Conservation (phyloP, 1,140 invertebrate genomes). For the Drosophila ironensis region DNA sequence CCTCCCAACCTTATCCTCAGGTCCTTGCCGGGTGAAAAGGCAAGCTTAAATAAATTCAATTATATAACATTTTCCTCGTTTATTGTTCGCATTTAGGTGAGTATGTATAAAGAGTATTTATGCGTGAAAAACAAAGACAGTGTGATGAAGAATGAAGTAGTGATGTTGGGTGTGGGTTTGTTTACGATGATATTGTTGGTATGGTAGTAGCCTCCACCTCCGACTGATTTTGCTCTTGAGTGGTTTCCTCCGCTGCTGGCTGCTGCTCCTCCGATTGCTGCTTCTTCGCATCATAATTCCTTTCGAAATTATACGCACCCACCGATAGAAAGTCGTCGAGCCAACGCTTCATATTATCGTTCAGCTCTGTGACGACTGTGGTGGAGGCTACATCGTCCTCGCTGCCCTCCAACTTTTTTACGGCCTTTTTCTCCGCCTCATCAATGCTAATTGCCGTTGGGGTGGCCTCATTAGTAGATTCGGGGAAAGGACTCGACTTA, state of each 20-base stretch:
- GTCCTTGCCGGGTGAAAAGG: slow-evolving; percentile 64
- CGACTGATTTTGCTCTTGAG: slow-evolving; percentile 19
- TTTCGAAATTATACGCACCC: slow-evolving; percentile 77
- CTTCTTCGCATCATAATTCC: slow-evolving; percentile 48
- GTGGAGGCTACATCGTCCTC: slow-evolving; percentile 23
- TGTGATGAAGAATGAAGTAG: slow-evolving; percentile 2
- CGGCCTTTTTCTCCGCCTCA: slow-evolving; percentile 40
- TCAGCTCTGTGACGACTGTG: slow-evolving; percentile 58
- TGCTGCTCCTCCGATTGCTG: slow-evolving; percentile 17
- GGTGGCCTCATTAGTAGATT: slow-evolving; percentile 55
- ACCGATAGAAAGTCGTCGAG: slow-evolving; percentile 77
- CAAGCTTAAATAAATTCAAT: slow-evolving; percentile 79
- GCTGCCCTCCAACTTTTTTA: not conserved
- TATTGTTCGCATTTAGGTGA: slow-evolving; percentile 69
- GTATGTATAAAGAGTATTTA: slow-evolving; percentile 60
- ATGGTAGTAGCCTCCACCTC: slow-evolving; percentile 40
- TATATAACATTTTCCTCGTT: slow-evolving; percentile 78
- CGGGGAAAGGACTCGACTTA: slow-evolving; percentile 11
- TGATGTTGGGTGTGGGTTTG: slow-evolving; percentile 17
- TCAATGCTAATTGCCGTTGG: slow-evolving; percentile 65
- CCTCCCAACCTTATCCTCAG: not conserved
- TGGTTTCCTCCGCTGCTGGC: slow-evolving; percentile 19
- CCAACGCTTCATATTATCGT: slow-evolving; percentile 79
- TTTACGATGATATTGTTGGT: slow-evolving; percentile 53
- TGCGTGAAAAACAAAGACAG: slow-evolving; percentile 24